Evolutionary conservation across 2,888 invertebrate genomes (phyloP), one percentile per base, ranked within the genome.

Genomic region (Patella pellucida): DNA sequence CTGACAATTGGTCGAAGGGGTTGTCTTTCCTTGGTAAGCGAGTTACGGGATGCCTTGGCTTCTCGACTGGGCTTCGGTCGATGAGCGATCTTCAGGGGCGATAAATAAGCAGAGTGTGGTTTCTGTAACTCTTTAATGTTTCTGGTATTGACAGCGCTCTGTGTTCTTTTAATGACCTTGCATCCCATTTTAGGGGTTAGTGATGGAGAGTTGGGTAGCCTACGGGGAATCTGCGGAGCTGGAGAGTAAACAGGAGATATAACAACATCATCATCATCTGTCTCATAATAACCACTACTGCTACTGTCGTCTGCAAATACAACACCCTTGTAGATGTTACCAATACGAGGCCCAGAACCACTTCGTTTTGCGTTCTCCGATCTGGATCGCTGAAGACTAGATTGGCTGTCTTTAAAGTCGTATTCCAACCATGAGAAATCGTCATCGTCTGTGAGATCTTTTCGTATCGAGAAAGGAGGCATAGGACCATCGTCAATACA

Each of bases 281-380:
- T 56, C 19, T 56, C 56, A 56, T 56, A 56, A 56, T 56, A 56
- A 56, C 56, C 56, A 16, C 56, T 56, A 16, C 56, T 56, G 56
- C 56, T 19, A 56, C 56, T 56, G 19, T 56, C 56, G 5, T 56
- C 56, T 2, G 56, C 16, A 19, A 19, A 19, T 16, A 16, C 56
- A 16, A 19, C 16, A 9, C 2, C 19, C 56, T 56, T 56, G 56
- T 56, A 19, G 41, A 41, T 41, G 41, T 41, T 41, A 7, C 41
- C 41, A 41, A 41, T 41, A 56, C 56, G 14, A 11, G 56, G 19
- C 4, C 16, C n/a, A 19, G 7, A 16, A 19, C 16, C 56, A 16
- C 19, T 56, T 2, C 56, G 56, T 7, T 19, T 56, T 41, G 41
- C 41, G 41, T 41, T 41, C 16, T 56, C 56, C 19, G 56, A 56